Conservation (phyloP, 2,888 invertebrate species). For the Drosophila borborema region DNA sequence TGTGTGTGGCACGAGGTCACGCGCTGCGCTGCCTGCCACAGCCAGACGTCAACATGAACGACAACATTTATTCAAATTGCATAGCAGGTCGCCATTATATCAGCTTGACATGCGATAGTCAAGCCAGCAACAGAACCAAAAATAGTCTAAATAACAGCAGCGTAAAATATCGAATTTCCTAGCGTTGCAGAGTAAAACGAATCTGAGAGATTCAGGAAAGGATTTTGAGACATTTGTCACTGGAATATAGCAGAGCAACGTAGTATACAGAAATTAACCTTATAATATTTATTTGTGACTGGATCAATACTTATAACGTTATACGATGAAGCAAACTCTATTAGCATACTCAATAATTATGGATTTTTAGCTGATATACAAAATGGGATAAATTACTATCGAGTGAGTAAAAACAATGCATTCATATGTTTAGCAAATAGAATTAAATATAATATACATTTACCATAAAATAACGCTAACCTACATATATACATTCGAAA, state of each 20-base stretch:
- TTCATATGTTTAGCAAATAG: background rate
- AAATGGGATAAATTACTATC: background rate
- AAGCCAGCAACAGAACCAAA: slow-evolving; percentile 11
- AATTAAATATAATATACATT: background rate
- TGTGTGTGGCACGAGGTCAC: slow-evolving; percentile 54
- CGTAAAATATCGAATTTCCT: slow-evolving; percentile 24
- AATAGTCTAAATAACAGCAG: slow-evolving; percentile 22
- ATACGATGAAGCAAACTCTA: background rate
- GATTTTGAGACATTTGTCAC: background rate
- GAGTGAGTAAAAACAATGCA: background rate
- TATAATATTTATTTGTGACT: background rate
- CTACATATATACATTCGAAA: background rate
- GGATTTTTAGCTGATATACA: background rate
- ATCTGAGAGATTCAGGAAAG: background rate
- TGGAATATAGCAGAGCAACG: background rate
- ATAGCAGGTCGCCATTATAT: slow-evolving; percentile 61
- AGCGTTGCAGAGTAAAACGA: slow-evolving; percentile 13
- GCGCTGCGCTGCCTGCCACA: slow-evolving; percentile 44
- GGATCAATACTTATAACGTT: background rate
- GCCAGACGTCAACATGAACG: slow-evolving; percentile 32
- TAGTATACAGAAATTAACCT: background rate
- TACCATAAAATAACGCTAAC: background rate
- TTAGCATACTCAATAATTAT: background rate
- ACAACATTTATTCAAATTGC: slow-evolving; percentile 77
- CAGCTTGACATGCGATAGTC: slow-evolving; percentile 64